phyloP scores from a whole-genome alignment of 1,140 invertebrate species.

The Diorhabda elongata region DNA sequence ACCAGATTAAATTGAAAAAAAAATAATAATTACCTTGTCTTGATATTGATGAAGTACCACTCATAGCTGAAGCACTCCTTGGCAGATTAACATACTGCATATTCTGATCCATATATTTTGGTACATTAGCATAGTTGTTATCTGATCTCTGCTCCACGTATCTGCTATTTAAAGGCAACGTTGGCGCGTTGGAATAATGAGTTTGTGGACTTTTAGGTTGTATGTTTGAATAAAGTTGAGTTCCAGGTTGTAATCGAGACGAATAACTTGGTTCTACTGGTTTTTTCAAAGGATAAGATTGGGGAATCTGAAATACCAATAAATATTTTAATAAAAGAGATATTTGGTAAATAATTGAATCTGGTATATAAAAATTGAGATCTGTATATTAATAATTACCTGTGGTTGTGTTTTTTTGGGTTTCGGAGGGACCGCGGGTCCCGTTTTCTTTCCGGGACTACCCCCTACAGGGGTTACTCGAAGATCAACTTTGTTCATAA shows the following conservation, averaged over 20 bases:
- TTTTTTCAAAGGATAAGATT: constrained; percentile 45
- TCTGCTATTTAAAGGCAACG: constrained; percentile 17
- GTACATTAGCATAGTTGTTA: constrained; percentile 37
- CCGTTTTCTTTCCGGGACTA: constrained; percentile 58
- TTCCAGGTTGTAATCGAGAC: constrained; percentile 41
- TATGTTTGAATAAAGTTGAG: constrained; percentile 38
- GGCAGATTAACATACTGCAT: constrained; percentile 28
- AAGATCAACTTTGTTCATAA: constrained; percentile 54
- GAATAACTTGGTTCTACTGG: constrained; percentile 48
- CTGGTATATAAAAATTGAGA: constrained; percentile 4
- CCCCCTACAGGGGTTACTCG: constrained; percentile 51
- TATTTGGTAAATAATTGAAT: neutral
- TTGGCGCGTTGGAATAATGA: constrained; percentile 30
- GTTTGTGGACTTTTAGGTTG: constrained; percentile 24
- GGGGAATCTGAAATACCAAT: constrained; percentile 37
- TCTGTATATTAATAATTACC: constrained; percentile 45
- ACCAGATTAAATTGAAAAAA: neutral
- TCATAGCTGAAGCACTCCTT: constrained; percentile 27
- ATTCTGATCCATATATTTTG: constrained; percentile 19
- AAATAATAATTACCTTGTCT: constrained; percentile 22
- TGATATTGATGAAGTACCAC: constrained; percentile 26
- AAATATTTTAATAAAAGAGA: neutral
- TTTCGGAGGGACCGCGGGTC: constrained; percentile 74
- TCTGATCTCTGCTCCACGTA: constrained; percentile 17
- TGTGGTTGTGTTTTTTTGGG: constrained; percentile 69